Percentiles rank a stretch among this genome's conserved stretches.
These are phyloP conservation scores for Ammospiza nelsoni DNA, from an alignment of 2,113 vertebrate genomes.

Conservation along the genomic window DNA sequence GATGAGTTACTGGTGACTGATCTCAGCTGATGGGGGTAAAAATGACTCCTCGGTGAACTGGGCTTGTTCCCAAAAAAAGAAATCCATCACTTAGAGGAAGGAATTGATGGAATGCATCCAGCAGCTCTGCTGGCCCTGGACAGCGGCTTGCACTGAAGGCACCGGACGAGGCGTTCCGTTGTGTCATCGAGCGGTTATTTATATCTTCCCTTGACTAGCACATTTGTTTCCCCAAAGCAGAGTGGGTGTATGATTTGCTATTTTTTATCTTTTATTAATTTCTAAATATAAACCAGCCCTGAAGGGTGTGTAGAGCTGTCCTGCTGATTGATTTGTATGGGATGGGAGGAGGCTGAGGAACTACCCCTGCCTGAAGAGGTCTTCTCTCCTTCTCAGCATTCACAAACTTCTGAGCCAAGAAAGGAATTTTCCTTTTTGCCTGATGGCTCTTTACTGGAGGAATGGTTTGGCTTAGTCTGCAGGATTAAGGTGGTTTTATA, in stretches of 20 bases:
- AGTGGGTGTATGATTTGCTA: conserved; percentile 36
- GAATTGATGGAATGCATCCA: neutral
- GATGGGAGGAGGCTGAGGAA: conserved; percentile 28
- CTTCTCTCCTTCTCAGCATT: neutral
- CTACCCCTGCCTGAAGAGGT: neutral
- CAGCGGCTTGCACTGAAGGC: neutral
- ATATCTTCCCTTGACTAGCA: conserved; percentile 48
- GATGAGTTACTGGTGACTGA: conserved; percentile 10
- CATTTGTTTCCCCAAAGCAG: conserved; percentile 36
- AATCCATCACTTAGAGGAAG: neutral
- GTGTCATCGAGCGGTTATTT: conserved; percentile 33
- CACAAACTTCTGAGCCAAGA: neutral
- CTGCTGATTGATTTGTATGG: conserved; percentile 55
- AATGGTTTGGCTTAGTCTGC: neutral
- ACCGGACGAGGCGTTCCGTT: neutral
- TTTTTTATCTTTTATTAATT: conserved; percentile 63
- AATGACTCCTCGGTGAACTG: neutral
- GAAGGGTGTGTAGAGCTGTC: conserved; percentile 25
- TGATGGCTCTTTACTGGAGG: neutral
- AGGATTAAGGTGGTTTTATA: neutral
- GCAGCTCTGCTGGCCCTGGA: neutral
- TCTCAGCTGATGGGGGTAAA: conserved; percentile 28
- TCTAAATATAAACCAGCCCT: conserved; percentile 57
- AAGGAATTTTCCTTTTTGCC: neutral
- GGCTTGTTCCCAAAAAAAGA: neutral